phyloP scores from a whole-genome alignment of 2,888 invertebrate genomes.

The Drosophila siamana region DNA sequence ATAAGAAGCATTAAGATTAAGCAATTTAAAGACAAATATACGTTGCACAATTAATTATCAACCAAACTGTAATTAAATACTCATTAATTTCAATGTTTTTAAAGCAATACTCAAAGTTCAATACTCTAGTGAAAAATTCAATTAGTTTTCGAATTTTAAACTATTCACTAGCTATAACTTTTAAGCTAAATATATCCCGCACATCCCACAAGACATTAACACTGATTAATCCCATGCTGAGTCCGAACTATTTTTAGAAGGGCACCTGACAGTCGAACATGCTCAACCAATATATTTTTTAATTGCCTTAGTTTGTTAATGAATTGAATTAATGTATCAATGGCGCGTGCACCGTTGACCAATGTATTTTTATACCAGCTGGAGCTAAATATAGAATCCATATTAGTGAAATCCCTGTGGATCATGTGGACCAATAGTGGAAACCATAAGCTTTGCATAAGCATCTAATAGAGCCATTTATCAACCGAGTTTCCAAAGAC shows the following conservation, averaged over 20 bases:
- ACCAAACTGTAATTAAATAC: too few relatives aligned
- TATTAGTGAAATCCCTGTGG: slow-evolving; percentile 1
- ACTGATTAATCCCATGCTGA: background rate
- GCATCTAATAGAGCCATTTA: slow-evolving; percentile 3
- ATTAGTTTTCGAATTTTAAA: too few relatives aligned
- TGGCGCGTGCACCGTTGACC: slow-evolving; percentile 27
- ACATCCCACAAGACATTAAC: background rate
- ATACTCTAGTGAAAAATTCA: too few relatives aligned
- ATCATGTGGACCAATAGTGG: background rate
- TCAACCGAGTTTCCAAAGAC: slow-evolving; percentile 12
- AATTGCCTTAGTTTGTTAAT: slow-evolving; percentile 33
- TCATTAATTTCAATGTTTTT: too few relatives aligned
- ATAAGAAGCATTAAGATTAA: background rate
- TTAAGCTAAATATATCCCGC: too few relatives aligned
- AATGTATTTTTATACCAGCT: slow-evolving; percentile 12
- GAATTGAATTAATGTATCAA: slow-evolving; percentile 27
- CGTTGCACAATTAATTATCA: too few relatives aligned
- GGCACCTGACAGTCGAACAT: background rate
- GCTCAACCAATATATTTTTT: background rate
- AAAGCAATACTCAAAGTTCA: too few relatives aligned
- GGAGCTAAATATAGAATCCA: background rate
- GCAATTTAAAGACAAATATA: too few relatives aligned
- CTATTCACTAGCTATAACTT: too few relatives aligned
- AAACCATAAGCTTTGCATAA: slow-evolving; percentile 2
- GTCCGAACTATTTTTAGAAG: background rate